Percentiles rank a stretch among this genome's conserved stretches.
These are phyloP conservation scores for Sthenelais limicola DNA, from an alignment of 2,888 invertebrate species.

Conservation along the genomic window DNA sequence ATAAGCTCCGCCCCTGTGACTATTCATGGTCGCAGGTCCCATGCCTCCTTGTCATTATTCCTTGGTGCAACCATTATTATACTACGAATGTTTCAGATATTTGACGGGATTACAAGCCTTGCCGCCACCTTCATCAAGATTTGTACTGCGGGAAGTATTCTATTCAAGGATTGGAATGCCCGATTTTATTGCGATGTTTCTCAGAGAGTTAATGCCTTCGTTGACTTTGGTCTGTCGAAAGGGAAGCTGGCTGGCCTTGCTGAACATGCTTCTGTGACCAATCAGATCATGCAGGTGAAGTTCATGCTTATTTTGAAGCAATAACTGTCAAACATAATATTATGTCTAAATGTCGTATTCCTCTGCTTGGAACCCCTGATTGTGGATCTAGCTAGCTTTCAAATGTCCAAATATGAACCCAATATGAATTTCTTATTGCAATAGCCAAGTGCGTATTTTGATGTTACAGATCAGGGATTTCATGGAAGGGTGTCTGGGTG, in stretches of 20 bases:
- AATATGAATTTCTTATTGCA: background rate
- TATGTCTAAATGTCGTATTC: too few species aligned
- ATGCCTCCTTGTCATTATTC: too few species aligned
- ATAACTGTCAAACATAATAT: too few species aligned
- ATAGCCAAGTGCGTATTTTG: background rate
- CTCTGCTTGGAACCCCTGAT: background rate
- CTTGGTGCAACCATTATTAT: too few species aligned
- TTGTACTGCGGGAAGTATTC: slow-evolving; percentile 59
- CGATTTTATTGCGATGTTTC: slow-evolving; percentile 55
- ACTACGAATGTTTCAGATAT: slow-evolving; percentile 59
- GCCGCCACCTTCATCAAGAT: slow-evolving; percentile 58
- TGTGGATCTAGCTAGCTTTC: background rate
- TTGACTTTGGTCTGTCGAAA: slow-evolving; percentile 55
- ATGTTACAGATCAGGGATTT: slow-evolving; percentile 53
- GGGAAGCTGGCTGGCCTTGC: background rate
- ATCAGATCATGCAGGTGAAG: slow-evolving; percentile 17
- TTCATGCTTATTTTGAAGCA: background rate
- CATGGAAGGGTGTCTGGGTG: slow-evolving; percentile 56
- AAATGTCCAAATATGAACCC: background rate
- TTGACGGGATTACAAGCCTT: slow-evolving; percentile 61
- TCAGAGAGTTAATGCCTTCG: slow-evolving; percentile 48
- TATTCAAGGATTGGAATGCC: slow-evolving; percentile 61
- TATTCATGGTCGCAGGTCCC: too few species aligned
- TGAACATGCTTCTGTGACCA: background rate
- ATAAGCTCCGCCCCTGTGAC: too few species aligned